Evolutionary conservation across 2,888 invertebrate species (phyloP).

Genomic region (Thecophora atra): DNA sequence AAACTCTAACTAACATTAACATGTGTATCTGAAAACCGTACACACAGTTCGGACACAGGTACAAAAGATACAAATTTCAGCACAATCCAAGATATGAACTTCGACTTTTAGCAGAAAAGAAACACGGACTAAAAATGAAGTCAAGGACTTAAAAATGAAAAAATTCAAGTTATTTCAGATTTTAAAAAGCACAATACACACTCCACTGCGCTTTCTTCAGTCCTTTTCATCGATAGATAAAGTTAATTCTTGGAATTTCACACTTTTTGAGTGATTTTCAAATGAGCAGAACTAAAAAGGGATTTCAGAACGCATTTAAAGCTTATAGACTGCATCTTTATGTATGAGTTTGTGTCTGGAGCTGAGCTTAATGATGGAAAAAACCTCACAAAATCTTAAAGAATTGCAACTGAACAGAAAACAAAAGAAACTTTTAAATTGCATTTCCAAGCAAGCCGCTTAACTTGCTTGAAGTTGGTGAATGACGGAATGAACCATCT

Average conservation of each 20-base stretch:
- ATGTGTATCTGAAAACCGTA: neutral
- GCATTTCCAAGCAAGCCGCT: neutral
- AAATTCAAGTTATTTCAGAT: slow-evolving; percentile 5
- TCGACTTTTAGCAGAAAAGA: neutral
- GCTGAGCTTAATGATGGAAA: neutral
- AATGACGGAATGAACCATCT: neutral
- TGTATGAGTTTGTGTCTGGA: neutral
- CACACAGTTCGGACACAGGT: neutral
- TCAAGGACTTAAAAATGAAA: slow-evolving; percentile 31
- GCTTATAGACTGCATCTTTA: neutral
- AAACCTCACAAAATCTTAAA: neutral
- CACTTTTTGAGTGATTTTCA: slow-evolving; percentile 34
- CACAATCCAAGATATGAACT: slow-evolving; percentile 24
- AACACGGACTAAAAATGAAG: neutral
- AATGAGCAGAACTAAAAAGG: slow-evolving; percentile 20
- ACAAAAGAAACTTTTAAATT: neutral
- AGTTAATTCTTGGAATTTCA: slow-evolving; percentile 32
- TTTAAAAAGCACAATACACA: slow-evolving; percentile 1
- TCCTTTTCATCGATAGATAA: neutral
- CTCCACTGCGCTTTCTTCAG: neutral
- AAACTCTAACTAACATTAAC: neutral
- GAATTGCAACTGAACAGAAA: no score
- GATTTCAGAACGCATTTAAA: neutral
- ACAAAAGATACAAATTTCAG: slow-evolving; percentile 31
- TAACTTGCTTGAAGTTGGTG: neutral